phyloP scores from a whole-genome alignment of 2,888 invertebrate species.

The Polyommatus icarus region DNA sequence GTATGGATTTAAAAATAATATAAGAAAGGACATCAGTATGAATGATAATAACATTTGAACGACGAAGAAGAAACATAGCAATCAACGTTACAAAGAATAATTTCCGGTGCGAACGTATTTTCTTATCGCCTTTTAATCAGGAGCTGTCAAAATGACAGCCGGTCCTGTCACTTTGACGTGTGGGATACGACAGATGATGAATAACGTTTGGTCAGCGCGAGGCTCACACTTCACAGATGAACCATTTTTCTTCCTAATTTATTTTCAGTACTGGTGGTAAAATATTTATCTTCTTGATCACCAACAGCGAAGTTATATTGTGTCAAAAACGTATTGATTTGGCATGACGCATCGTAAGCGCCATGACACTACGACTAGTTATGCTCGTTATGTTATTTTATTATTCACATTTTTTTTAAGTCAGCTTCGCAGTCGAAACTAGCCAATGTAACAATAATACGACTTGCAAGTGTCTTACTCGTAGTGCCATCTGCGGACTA shows the following conservation, averaged over 20 bases:
- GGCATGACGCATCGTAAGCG: too few species aligned
- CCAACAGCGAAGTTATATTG: background rate
- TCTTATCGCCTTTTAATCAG: background rate
- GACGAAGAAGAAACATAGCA: background rate
- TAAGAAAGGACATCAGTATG: too few species aligned
- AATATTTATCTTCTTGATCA: too few species aligned
- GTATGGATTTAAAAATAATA: background rate
- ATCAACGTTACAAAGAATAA: background rate
- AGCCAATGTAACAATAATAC: too few species aligned
- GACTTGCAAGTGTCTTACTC: too few species aligned
- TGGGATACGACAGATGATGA: background rate
- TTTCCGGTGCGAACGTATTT: slow-evolving; percentile 4
- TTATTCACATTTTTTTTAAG: too few species aligned
- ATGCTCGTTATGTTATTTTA: too few species aligned
- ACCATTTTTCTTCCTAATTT: background rate
- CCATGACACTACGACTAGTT: too few species aligned
- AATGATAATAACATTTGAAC: background rate
- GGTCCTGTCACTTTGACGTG: background rate
- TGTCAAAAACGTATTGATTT: too few species aligned
- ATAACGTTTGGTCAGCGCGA: background rate
- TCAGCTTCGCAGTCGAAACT: too few species aligned
- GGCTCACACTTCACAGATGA: background rate
- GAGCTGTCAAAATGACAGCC: background rate
- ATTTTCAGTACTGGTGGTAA: too few species aligned
- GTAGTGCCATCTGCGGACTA: too few species aligned